Percentiles rank a stretch among this genome's conserved stretches.
Evolutionary conservation across 2,113 vertebrate species (phyloP).

Genomic region (Chamaea fasciata): DNA sequence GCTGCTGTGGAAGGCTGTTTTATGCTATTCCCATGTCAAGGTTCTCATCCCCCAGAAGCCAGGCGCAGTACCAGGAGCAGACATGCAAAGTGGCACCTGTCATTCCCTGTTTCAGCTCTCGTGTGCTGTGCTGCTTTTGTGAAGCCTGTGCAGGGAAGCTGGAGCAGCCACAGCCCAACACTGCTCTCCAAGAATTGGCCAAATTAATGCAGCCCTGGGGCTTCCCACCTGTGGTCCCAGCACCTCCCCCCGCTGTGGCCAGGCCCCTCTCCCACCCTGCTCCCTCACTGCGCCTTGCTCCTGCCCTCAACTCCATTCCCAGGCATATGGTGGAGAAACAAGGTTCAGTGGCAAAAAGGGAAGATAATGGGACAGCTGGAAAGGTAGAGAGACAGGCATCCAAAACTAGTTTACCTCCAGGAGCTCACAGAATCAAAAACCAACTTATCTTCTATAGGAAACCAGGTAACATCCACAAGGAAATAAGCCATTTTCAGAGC

Average conservation of each 20-base stretch:
- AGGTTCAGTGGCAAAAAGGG: background rate
- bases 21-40: background rate
- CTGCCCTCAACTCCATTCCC: background rate
- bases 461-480: background rate
- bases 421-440: background rate
- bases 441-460: background rate
- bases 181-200: fast-evolving
- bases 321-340: background rate
- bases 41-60: background rate
- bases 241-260: background rate
- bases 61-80: background rate
- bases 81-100: background rate
- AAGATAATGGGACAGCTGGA: background rate
- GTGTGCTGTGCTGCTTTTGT: background rate
- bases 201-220: fast-evolving
- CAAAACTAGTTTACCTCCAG: background rate
- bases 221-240: background rate
- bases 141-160: fast-evolving
- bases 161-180: fast-evolving
- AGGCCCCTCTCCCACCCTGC: fast-evolving
- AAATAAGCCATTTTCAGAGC: background rate
- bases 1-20: constrained; percentile 26
- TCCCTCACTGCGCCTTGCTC: background rate
- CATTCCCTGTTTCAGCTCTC: background rate
- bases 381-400: background rate